Conservation (phyloP, 2,888 invertebrate genomes). For the Drosophila yooni region DNA sequence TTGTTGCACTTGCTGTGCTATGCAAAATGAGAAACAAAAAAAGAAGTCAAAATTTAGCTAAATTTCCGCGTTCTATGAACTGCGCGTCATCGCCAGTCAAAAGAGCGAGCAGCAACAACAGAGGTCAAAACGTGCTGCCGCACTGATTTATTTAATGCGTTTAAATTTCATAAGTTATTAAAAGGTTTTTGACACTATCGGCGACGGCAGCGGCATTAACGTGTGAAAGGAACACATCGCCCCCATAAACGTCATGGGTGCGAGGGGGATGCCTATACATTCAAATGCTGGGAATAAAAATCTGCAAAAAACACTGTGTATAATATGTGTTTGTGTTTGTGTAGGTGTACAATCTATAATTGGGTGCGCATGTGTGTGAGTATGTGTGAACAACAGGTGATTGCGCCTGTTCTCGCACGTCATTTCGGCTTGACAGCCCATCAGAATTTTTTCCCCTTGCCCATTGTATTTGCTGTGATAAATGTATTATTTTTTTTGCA, state of each 20-base stretch:
- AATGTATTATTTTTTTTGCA: constrained; percentile 56
- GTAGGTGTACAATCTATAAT: constrained; percentile 30
- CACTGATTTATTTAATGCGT: constrained; percentile 45
- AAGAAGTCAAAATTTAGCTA: constrained; percentile 27
- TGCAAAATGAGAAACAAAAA: constrained; percentile 22
- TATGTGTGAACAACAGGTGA: constrained; percentile 64
- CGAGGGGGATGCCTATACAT: constrained; percentile 53
- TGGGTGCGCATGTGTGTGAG: constrained; percentile 6
- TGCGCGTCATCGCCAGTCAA: constrained; percentile 25
- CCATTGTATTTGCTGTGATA: constrained; percentile 60
- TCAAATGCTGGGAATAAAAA: constrained; percentile 44
- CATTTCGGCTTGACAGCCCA: constrained; percentile 41
- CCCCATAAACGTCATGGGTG: constrained; percentile 26
- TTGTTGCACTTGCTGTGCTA: constrained; percentile 46
- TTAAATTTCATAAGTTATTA: constrained; percentile 48
- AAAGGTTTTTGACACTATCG: constrained; percentile 79
- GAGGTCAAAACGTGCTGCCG: constrained; percentile 74
- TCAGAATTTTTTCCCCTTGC: constrained; percentile 52
- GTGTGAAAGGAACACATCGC: constrained; percentile 35
- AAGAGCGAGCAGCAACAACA: constrained; percentile 21
- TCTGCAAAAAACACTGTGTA: constrained; percentile 46
- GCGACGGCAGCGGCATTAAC: constrained; percentile 16
- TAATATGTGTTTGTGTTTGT: constrained; percentile 35
- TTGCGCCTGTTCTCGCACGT: constrained; percentile 54
- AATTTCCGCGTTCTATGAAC: constrained; percentile 79